Evolutionary conservation across 1,140 invertebrate genomes (phyloP), one percentile per base, ranked within the genome.

Genomic region (Chymomyza costata): DNA sequence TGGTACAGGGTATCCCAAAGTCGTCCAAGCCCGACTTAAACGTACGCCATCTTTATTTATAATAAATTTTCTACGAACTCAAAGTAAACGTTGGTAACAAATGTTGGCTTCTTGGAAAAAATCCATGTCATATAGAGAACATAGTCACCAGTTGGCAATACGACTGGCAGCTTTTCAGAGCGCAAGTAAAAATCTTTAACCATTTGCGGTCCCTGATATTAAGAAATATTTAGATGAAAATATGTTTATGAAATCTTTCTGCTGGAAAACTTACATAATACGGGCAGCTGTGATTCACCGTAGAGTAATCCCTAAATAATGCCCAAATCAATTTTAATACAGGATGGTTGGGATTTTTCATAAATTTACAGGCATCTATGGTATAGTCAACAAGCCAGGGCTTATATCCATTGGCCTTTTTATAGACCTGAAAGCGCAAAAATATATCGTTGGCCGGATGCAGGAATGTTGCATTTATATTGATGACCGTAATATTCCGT

Each of bases 341-440:
- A 0, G 56, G 56, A 58, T 65, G 57, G 14, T 65, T 71, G 13
- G 44, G 13, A 1, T 44, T 48, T 8, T 35, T 18, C 14, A 62
- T 38, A 45, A 70, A 71, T 34, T 54, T 43, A 7, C 68, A 71
- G 7, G 15, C 68, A 25, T 70, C 49, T 10, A 71, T 57, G 6
- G 3, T 44, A 3, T 53, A 18, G 2, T 46, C 60, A 7, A 61
- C 65, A 2, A 71, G 62, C 67, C 67, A 71, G 0, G 68, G 68
- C 37, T 71, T 71, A 8, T 71, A 71, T 3, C 67, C 62, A 38
- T 71, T 71, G 3, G 44, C 68, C 13, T 45, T 56, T 19, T 66
- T 71, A 48, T 66, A 37, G 1, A 71, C 15, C 14, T 62, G 44
- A 3, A 35, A 52, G 10, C 50, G 62, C 1, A 71, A 19, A 16